Base-by-base conservation (phyloP, 2,888 invertebrate species). In the Sisyra nigra region DNA sequence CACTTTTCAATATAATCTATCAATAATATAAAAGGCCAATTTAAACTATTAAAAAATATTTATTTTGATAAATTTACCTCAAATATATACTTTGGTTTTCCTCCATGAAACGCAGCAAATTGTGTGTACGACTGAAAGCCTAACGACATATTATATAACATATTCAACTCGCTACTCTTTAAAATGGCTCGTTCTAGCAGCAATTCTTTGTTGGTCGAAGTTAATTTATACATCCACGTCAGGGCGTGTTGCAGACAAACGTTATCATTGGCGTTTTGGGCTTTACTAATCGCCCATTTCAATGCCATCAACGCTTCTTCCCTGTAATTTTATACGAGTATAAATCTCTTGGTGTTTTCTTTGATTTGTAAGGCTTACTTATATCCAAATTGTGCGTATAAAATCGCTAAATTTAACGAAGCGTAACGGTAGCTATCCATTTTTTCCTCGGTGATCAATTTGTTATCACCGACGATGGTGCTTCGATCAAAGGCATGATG, bases 181-280 rank as follows among this genome's bases (percentile, higher is more conserved):
- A 74, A 66, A 38, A 80, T 69, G 2, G 78, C 78, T 53, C 79
- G 70, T 52, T 80, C 77, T 52, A 79, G 74, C 13, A 80, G 57
- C 48, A 71, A 66, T 46, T 73, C 74, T 53, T 72, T 70, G 45
- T 67, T 63, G 33, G 63, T 57, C 47, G 62, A 66, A 3, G 69
- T 67, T 13, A 78, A 61, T 48, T 75, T 71, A 50, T 75, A 74
- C 53, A 86, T 72, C 89, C 87, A 92, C 40, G 81, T 81, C 54
- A 84, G 77, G 42, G 86, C 84, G 56, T 86, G 76, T 60, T 88
- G 87, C 42, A 91, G 67, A 56, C 89, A 91, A 43, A 83, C 71
- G 54, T 80, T 79, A 59, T 93, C 92, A 46, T 80, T 84, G 45
- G 81, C 80, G 63, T 89, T 87, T 60, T 92, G 91, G 3, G 91